phyloP scores from a whole-genome alignment of 2,113 vertebrate genomes.

The Corythaixoides concolor region DNA sequence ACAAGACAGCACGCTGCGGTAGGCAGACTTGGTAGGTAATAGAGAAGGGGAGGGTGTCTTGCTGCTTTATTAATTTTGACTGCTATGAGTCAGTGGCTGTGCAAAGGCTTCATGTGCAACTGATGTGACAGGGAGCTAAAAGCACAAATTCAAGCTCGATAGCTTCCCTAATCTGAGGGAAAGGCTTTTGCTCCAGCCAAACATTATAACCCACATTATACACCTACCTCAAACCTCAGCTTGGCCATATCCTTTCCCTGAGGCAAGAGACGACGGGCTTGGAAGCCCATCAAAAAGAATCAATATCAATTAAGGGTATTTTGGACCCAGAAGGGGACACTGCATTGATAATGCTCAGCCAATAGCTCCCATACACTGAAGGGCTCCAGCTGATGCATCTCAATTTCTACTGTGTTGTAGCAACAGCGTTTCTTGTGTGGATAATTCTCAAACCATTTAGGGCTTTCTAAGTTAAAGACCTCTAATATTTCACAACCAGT shows the following conservation, averaged over 20 bases:
- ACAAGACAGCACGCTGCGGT: background rate
- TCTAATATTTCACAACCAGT: background rate
- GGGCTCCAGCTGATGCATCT: slow-evolving; percentile 2
- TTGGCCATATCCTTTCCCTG: slow-evolving; percentile 16
- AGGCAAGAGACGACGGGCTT: background rate
- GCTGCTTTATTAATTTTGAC: background rate
- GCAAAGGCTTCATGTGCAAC: background rate
- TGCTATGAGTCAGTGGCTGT: background rate
- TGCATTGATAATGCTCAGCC: background rate
- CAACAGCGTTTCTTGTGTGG: background rate
- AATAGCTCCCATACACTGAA: background rate
- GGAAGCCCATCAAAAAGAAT: slow-evolving; percentile 14
- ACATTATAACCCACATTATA: slow-evolving; percentile 1
- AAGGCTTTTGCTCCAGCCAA: background rate
- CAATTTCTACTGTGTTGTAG: background rate
- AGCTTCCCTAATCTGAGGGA: background rate
- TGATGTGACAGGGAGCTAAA: background rate
- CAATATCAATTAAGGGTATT: slow-evolving; percentile 34
- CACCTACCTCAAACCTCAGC: slow-evolving; percentile 1
- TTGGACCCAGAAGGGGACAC: slow-evolving; percentile 29
- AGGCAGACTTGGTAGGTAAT: background rate
- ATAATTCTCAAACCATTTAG: background rate
- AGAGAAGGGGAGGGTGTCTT: background rate
- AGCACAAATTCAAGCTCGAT: background rate
- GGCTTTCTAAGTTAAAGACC: background rate